Evolutionary conservation across 1,140 invertebrate genomes (phyloP), one percentile per base, ranked within the genome.

Genomic region (Lethocerus indicus): DNA sequence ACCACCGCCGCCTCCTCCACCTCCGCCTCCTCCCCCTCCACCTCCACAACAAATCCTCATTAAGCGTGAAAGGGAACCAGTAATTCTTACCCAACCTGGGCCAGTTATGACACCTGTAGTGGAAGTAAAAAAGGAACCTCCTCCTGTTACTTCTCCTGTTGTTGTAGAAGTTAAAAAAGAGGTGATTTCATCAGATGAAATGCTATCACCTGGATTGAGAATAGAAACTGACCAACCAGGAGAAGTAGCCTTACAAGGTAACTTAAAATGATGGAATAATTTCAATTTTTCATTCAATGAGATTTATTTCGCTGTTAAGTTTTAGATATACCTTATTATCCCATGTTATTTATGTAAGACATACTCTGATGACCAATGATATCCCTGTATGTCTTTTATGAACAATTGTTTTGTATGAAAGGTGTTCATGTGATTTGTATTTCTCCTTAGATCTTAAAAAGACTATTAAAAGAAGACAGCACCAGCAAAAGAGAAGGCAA

Each of bases 401-500:
- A 16, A 36, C 20, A 3, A 9, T 36, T 16, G 2, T 2, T 3
- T 36, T 2, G 35, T 18, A 16, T 36, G 20, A 36, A 16, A 37
- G n/a, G 4, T 9, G 12, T 20, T 1, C 23, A 20, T 39, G 5
- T 1, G 3, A 5, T 20, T 43, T 5, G 23, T 7, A 16, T 48
- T 5, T 40, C 25, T 40, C 28, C 26, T 25, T 23, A 51, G 50
- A 51, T 27, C 46, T 51, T 16, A 51, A 81, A 28, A 83, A 86
- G 54, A 87, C 85, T 62, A 66, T 79, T 49, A 86, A 87, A 61
- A 70, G 86, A 27, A 70, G 84, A 39, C 80, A 87, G 61, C 85
- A 87, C 60, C 83, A 88, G 60, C 83, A 86, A 58, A 88, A 87
- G 59, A 68, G 85, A 25, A 68, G 79, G 44, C 78, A 77, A 59